Percentiles rank a stretch among this genome's conserved stretches.
Evolutionary conservation across 1,140 invertebrate genomes (phyloP).

Genomic region (Nixonia krombeini): DNA sequence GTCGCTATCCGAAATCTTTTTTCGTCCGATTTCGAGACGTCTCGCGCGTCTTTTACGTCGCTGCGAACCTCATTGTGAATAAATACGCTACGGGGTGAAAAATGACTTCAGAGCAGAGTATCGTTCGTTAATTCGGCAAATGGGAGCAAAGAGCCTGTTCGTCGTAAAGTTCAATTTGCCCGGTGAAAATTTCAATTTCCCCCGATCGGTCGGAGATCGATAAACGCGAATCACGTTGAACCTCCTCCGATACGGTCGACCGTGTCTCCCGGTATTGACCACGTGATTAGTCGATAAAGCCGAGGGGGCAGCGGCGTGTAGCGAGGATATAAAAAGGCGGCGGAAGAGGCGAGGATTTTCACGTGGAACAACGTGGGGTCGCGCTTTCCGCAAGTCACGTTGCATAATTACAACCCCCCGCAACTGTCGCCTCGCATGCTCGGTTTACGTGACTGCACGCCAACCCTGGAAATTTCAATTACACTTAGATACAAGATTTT

Average conservation of each 20-base stretch:
- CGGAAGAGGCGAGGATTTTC: constrained; percentile 44
- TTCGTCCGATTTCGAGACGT: constrained; percentile 24
- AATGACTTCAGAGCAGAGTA: too few relatives aligned
- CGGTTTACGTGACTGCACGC: background rate
- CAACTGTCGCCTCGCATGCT: constrained; percentile 1
- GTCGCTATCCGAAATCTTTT: constrained; percentile 47
- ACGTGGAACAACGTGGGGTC: constrained; percentile 48
- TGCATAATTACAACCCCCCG: constrained; percentile 60
- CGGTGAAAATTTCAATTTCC: constrained; percentile 28
- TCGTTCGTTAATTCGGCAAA: constrained; percentile 10
- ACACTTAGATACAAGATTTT: too few relatives aligned
- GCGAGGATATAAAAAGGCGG: constrained; percentile 31
- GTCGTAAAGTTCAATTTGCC: too few relatives aligned
- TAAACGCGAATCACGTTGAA: constrained; percentile 45
- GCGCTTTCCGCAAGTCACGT: constrained; percentile 64
- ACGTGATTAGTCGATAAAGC: constrained; percentile 28
- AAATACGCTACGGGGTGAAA: constrained; percentile 2
- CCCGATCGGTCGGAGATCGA: constrained; percentile 33
- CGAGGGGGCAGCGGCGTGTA: constrained; percentile 8
- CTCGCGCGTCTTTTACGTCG: background rate
- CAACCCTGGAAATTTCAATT: background rate
- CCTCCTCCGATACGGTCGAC: constrained; percentile 32
- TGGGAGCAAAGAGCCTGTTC: too few relatives aligned
- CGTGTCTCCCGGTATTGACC: constrained; percentile 38
- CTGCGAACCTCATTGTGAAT: background rate